A percentile compares a stretch with the other conserved stretches of the same genome.
These are phyloP conservation scores for Theodoxus fluviatilis DNA, from an alignment of 2,888 invertebrate species.

Conservation along the genomic window DNA sequence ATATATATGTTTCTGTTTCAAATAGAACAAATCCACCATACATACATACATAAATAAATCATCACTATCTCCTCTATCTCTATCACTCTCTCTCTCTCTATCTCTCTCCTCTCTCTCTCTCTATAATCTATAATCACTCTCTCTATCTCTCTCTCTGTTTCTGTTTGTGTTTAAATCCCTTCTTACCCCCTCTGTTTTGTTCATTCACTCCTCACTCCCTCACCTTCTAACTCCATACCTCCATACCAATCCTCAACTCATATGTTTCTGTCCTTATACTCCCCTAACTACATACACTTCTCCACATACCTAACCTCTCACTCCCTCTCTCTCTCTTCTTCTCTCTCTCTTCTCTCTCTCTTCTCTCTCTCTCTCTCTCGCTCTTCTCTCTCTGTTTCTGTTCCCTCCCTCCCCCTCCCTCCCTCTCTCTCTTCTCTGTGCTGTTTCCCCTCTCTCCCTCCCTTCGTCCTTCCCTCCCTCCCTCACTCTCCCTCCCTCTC, in stretches of 20 bases:
- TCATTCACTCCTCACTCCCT: background rate
- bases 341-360: background rate
- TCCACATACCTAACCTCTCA: background rate
- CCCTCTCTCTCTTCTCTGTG: too few relatives aligned
- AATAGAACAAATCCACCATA: too few relatives aligned
- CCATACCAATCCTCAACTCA: background rate
- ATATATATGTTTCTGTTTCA: too few relatives aligned
- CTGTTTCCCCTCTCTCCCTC: too few relatives aligned
- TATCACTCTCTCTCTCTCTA: slow-evolving; percentile 19
- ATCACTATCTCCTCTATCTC: too few relatives aligned
- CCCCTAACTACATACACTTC: too few relatives aligned
- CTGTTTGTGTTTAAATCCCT: background rate
- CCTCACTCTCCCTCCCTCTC: background rate
- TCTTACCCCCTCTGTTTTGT: background rate
- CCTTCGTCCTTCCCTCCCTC: too few relatives aligned
- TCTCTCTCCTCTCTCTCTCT: background rate
- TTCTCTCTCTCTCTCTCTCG: background rate
- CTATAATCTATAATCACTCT: background rate
- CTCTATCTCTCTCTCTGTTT: background rate
- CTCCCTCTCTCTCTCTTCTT: background rate
- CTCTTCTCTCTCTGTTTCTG: slow-evolving; percentile 1
- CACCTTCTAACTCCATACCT: background rate
- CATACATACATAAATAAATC: too few relatives aligned
- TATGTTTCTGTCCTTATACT: background rate
- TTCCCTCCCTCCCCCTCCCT: background rate